A percentile compares a stretch with the other conserved stretches of the same genome.
Conservation (phyloP, 2,888 invertebrate species). For the Xanthostigma xanthostigma region DNA sequence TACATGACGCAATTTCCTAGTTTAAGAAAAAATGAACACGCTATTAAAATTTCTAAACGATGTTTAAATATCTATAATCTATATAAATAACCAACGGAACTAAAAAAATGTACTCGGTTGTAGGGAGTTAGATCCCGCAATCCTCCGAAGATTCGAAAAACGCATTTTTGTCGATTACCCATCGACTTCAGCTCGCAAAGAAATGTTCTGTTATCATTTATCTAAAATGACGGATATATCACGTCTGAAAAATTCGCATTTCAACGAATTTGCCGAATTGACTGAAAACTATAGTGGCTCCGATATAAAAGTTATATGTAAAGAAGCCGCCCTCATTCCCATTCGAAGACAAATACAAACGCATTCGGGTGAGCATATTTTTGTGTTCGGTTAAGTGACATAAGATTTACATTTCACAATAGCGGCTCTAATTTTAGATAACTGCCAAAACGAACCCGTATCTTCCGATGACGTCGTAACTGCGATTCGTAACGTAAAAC, state of each 20-base stretch:
- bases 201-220: conserved; percentile 50
- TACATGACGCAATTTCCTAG: too few species aligned
- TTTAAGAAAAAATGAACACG: too few species aligned
- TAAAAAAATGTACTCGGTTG: background rate
- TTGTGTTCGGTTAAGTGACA: conserved; percentile 4
- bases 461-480: conserved; percentile 30
- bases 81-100: background rate
- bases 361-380: conserved; percentile 25
- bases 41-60: too few species aligned
- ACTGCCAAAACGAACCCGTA: conserved; percentile 14
- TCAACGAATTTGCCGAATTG: conserved; percentile 31
- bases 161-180: conserved; percentile 71
- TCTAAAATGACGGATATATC: conserved; percentile 33
- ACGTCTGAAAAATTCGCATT: conserved; percentile 29
- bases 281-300: conserved; percentile 77
- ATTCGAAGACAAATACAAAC: conserved; percentile 47
- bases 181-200: conserved; percentile 41
- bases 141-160: conserved; percentile 78
- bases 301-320: conserved; percentile 73
- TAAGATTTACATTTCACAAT: background rate
- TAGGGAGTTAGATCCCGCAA: conserved; percentile 73
- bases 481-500: conserved; percentile 40
- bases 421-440: background rate
- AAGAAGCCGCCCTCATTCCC: conserved; percentile 74
- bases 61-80: too few species aligned